These are phyloP conservation scores for Stichodactyla mertensii DNA, from an alignment of 64 coral and sea anemone species.

Conservation along the genomic window DNA sequence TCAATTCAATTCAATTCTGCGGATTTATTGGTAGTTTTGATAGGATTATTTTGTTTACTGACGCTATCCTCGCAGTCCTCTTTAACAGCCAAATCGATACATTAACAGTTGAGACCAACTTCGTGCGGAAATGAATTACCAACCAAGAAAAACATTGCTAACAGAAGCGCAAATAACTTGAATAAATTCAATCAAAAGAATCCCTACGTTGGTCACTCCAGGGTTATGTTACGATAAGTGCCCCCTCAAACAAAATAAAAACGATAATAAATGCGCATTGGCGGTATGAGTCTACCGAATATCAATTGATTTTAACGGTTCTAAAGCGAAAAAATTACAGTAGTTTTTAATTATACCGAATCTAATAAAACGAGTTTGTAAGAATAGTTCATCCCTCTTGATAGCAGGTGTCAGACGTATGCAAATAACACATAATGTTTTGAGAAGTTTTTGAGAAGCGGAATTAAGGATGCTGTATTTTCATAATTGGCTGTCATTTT, in stretches of 20 bases:
- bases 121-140: background rate
- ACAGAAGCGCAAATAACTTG: background rate
- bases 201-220: background rate
- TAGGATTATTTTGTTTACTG: background rate
- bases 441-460: background rate
- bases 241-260: background rate
- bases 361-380: background rate
- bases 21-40: background rate
- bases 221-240: background rate
- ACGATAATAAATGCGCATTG: background rate
- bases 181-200: background rate
- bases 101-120: background rate
- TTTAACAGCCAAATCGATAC: background rate
- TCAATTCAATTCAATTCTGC: too few relatives aligned
- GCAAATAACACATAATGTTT: background rate
- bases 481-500: background rate
- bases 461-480: background rate
- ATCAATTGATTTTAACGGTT: background rate
- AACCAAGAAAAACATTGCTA: background rate
- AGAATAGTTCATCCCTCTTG: background rate
- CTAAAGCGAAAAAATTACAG: background rate
- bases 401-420: background rate
- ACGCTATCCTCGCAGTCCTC: background rate
- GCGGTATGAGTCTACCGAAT: background rate
- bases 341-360: background rate